Evolutionary conservation across 2,888 invertebrate species (phyloP), one percentile per base, ranked within the genome.

Genomic region (Isoperla grammatica): DNA sequence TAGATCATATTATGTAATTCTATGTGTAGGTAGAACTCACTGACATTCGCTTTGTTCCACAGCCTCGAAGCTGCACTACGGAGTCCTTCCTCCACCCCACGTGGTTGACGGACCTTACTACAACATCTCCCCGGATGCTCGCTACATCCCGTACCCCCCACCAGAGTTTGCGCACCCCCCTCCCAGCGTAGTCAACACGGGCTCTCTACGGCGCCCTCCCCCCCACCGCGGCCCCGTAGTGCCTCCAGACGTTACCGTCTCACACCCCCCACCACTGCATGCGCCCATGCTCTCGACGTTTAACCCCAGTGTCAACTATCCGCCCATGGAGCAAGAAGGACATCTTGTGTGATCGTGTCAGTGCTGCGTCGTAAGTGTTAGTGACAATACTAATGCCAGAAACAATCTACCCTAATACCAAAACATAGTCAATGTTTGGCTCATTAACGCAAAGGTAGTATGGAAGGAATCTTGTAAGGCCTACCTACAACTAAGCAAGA

Each of bases 141-240:
- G 88, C 69, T 90, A 90, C 73, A 78, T 90, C 59, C 88, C 89
- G 1, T 90, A 89, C 74, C 89, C 90, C 35, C 88, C 89, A 70
- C 78, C 86, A 22, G 85, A 85, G 70, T 84, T 83, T 39, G 84
- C 83, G 43, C 76, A 75, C 65, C 66, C 65, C 59, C 71, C 76
- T 3, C 78, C 78, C 65, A 79, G 79, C 43, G 77, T 77, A 0
- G 79, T 76, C 62, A 69, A 77, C 78, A 43, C 70, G 82, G 71
- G 82, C 81, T 35, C 82, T 80, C 67, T 80, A 81, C 15, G 78
- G 81, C 69, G 76, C 81, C 67, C 81, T 57, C 69, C 62, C 68
- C 40, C 63, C 64, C 55, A 61, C 48, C 60, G 61, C 35, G 61
- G 37, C 39, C 60, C 57, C 29, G 62, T 61, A 15, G 63, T 57